These are phyloP conservation scores for Physella acuta DNA, from an alignment of 1,140 invertebrate genomes.

Conservation along the genomic window DNA sequence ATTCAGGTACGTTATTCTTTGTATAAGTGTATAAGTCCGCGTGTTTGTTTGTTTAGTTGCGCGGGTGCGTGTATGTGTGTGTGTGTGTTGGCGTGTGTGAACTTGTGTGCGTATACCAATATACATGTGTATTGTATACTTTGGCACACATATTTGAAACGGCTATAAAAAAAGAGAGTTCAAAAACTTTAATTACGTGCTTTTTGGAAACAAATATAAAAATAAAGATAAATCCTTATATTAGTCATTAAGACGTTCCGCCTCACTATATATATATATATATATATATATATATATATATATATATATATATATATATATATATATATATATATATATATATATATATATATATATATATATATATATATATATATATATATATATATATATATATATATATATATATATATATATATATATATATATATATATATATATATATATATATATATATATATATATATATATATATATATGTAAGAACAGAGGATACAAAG, in stretches of 20 bases:
- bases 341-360: too few relatives aligned
- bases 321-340: too few relatives aligned
- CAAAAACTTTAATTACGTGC: background rate
- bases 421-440: background rate
- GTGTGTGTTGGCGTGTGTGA: too few relatives aligned
- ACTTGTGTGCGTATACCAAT: too few relatives aligned
- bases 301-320: slow-evolving; percentile 3
- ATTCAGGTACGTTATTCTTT: too few relatives aligned
- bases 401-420: background rate
- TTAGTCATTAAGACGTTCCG: background rate
- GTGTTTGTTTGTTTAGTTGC: too few relatives aligned
- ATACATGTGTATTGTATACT: too few relatives aligned
- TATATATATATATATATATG: background rate
- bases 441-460: background rate
- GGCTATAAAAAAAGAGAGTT: background rate
- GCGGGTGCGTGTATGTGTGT: too few relatives aligned
- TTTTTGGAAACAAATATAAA: background rate
- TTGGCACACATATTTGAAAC: too few relatives aligned
- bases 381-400: background rate
- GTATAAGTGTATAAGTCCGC: too few relatives aligned
- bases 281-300: slow-evolving; percentile 1
- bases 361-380: too few relatives aligned
- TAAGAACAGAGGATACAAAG: background rate
- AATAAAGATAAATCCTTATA: background rate
- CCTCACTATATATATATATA: background rate